Conservation (phyloP, 2,113 vertebrate genomes). For the Lepidothrix coronata region DNA sequence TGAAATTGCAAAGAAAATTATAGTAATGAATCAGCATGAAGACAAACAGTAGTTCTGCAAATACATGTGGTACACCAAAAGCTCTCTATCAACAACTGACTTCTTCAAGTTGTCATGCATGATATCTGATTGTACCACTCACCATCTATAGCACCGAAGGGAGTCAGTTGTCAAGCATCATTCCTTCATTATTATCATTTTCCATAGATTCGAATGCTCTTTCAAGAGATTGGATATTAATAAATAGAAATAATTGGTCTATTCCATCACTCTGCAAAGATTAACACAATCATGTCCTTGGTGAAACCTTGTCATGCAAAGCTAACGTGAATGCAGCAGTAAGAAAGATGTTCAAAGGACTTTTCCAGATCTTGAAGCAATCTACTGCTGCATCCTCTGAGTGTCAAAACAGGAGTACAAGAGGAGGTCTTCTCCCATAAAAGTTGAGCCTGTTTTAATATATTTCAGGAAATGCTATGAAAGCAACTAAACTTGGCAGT, state of each 20-base stretch:
- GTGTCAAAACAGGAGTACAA: background rate
- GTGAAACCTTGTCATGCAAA: background rate
- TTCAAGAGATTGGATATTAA: conserved; percentile 30
- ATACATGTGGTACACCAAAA: background rate
- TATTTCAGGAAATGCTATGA: background rate
- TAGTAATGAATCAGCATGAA: conserved; percentile 45
- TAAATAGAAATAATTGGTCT: conserved; percentile 26
- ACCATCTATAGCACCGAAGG: background rate
- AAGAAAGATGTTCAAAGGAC: background rate
- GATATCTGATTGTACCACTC: conserved; percentile 20
- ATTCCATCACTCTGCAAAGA: background rate
- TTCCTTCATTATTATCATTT: conserved; percentile 53
- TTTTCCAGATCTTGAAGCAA: background rate
- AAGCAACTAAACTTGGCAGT: background rate
- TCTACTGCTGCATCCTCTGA: background rate
- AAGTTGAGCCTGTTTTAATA: background rate
- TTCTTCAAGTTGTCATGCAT: conserved; percentile 39
- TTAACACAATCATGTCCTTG: background rate
- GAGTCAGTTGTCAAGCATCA: background rate
- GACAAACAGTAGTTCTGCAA: conserved; percentile 39
- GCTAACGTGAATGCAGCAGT: background rate
- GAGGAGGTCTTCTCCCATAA: background rate
- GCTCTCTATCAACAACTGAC: conserved; percentile 18
- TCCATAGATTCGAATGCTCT: background rate
- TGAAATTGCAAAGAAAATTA: conserved; percentile 44